Evolutionary conservation across 2,888 invertebrate genomes (phyloP).

Genomic region (Phanerotoma sp.): DNA sequence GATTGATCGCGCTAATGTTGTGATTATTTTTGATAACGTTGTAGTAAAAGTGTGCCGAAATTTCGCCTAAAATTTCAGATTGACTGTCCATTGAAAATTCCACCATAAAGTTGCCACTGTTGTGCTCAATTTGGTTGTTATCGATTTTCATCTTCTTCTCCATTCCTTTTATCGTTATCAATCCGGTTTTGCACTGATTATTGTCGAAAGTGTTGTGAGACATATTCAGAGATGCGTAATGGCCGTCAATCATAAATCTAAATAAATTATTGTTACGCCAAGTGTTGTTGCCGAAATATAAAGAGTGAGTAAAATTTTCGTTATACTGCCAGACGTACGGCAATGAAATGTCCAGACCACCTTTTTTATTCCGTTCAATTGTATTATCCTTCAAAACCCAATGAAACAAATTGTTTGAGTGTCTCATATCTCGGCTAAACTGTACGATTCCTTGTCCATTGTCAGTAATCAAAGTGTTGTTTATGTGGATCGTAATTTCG

Average conservation of each 20-base stretch:
- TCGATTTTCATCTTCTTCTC: constrained; percentile 90
- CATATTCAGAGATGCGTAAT: constrained; percentile 88
- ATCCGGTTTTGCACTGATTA: constrained; percentile 79
- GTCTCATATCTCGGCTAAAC: constrained; percentile 88
- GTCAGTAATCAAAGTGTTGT: constrained; percentile 79
- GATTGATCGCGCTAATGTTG: constrained; percentile 52
- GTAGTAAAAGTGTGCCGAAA: constrained; percentile 75
- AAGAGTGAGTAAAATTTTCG: constrained; percentile 90
- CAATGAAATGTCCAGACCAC: constrained; percentile 85
- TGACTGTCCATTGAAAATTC: constrained; percentile 90
- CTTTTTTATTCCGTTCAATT: constrained; percentile 80
- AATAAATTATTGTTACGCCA: constrained; percentile 87
- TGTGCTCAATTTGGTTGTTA: constrained; percentile 76
- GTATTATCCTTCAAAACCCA: constrained; percentile 87
- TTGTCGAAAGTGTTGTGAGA: constrained; percentile 81
- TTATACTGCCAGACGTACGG: constrained; percentile 97
- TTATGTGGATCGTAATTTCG: constrained; percentile 87
- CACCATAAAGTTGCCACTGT: constrained; percentile 80
- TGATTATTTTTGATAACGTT: constrained; percentile 78
- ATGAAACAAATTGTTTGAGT: constrained; percentile 96
- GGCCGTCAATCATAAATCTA: constrained; percentile 84
- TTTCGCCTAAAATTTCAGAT: constrained; percentile 86
- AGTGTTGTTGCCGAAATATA: constrained; percentile 83
- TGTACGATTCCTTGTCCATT: constrained; percentile 89
- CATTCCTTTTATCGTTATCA: constrained; percentile 88